Evolutionary conservation across 1,140 invertebrate genomes (phyloP).

Genomic region (Leptinotarsa undecemlineata): DNA sequence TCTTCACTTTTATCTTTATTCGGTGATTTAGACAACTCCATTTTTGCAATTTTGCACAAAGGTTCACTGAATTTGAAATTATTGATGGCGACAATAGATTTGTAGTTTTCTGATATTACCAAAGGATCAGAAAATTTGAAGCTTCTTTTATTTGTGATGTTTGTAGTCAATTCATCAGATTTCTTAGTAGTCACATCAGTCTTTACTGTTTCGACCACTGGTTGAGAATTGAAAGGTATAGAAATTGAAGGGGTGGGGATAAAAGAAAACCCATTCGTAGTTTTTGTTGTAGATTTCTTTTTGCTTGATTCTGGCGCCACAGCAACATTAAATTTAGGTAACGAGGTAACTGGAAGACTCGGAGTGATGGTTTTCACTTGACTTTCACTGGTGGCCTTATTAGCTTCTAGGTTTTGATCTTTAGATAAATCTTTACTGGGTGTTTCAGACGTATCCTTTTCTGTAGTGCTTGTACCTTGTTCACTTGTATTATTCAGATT

Average conservation of each 20-base stretch:
- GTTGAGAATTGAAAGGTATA: neutral
- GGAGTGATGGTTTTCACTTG: conserved; percentile 64
- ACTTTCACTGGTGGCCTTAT: conserved; percentile 51
- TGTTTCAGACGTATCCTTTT: neutral
- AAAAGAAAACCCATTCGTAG: neutral
- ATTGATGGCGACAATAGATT: conserved; percentile 54
- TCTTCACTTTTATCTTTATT: neutral
- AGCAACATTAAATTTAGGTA: conserved; percentile 65
- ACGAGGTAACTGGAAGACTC: conserved; percentile 64
- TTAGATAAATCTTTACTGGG: conserved; percentile 31
- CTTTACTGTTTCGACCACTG: conserved; percentile 27
- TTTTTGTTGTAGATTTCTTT: conserved; percentile 4
- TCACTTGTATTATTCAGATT: conserved; percentile 49
- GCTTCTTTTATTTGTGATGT: conserved; percentile 9
- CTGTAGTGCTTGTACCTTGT: neutral
- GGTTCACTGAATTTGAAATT: conserved; percentile 64
- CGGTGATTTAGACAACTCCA: neutral
- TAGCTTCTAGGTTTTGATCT: conserved; percentile 55
- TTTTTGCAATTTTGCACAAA: conserved; percentile 44
- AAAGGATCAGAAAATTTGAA: conserved; percentile 51
- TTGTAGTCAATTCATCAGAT: neutral
- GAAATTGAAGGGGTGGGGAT: neutral
- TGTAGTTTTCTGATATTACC: conserved; percentile 46
- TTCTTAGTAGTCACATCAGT: conserved; percentile 18
- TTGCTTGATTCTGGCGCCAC: conserved; percentile 43